phyloP scores from a whole-genome alignment of 2,888 invertebrate genomes.

The Acronicta alni region DNA sequence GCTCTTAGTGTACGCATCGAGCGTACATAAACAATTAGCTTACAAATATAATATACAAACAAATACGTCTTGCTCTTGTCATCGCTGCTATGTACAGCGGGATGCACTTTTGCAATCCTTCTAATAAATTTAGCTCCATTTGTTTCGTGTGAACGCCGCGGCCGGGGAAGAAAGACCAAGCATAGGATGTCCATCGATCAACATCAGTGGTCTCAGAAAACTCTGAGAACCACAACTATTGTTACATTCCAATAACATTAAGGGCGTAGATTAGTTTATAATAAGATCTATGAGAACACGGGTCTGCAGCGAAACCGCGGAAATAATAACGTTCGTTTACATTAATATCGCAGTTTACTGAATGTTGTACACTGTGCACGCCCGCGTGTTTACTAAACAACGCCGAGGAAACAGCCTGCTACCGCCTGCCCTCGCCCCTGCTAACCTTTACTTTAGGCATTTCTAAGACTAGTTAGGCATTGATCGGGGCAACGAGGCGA shows the following conservation, averaged over 20 bases:
- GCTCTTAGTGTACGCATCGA: constrained; percentile 53
- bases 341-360: constrained; percentile 15
- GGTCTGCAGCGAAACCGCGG: constrained; percentile 2
- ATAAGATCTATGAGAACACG: not conserved
- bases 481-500: not conserved
- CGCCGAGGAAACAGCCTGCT: not conserved
- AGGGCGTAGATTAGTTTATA: constrained; percentile 3
- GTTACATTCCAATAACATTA: constrained; percentile 1
- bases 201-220: not conserved
- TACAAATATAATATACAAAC: constrained; percentile 57
- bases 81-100: constrained; percentile 31
- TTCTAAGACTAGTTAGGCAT: not conserved
- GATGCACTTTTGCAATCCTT: constrained; percentile 11
- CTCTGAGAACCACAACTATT: not conserved
- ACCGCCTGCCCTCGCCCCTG: constrained; percentile 6
- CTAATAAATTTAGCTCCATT: not conserved
- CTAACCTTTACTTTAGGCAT: constrained; percentile 1
- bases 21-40: constrained; percentile 33
- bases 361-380: constrained; percentile 9
- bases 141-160: not conserved
- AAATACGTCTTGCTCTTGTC: constrained; percentile 46
- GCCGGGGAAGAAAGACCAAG: not conserved
- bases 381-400: constrained; percentile 42
- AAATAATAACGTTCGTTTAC: constrained; percentile 26
- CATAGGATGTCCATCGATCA: not conserved